Conservation (phyloP, 2,113 vertebrate genomes). For the Phrynosoma platyrhinos region DNA sequence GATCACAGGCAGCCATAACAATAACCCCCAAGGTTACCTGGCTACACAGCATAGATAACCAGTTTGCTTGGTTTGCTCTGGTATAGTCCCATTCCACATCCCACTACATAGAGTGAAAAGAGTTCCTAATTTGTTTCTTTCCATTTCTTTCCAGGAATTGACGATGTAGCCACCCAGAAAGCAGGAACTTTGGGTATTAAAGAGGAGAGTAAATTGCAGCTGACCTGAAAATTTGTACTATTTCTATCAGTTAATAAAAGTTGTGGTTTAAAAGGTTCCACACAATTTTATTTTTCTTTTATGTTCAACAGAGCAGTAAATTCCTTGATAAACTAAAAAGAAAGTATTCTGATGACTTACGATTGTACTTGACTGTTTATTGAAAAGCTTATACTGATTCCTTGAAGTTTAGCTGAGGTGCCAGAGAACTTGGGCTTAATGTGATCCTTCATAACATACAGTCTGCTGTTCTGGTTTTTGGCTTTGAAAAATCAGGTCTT, state of each 20-base stretch:
- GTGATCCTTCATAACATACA: not conserved
- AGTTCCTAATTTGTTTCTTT: slow-evolving; percentile 19
- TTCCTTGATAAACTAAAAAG: not conserved
- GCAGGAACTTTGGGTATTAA: slow-evolving; percentile 72
- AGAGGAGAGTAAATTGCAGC: slow-evolving; percentile 81
- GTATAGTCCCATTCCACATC: not conserved
- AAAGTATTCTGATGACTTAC: not conserved
- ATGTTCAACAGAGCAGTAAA: not conserved
- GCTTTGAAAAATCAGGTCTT: not conserved
- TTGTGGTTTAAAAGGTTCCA: slow-evolving; percentile 83
- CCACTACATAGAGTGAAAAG: rapidly evolving
- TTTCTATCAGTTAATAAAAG: slow-evolving; percentile 98
- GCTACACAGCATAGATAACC: slow-evolving; percentile 1
- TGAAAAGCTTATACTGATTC: not conserved
- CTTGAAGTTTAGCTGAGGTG: not conserved
- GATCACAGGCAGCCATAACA: slow-evolving; percentile 11
- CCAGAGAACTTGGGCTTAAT: not conserved
- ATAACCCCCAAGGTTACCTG: not conserved
- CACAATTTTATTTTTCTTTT: not conserved
- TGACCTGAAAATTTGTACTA: slow-evolving; percentile 95
- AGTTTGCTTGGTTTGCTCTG: not conserved
- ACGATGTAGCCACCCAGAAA: slow-evolving; percentile 89
- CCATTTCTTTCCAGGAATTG: slow-evolving; percentile 86
- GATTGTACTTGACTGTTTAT: not conserved
- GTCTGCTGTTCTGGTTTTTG: not conserved